Evolutionary conservation across 2,113 vertebrate genomes (phyloP), one percentile per base, ranked within the genome.

Genomic region (Syngnathoides biaculeatus): DNA sequence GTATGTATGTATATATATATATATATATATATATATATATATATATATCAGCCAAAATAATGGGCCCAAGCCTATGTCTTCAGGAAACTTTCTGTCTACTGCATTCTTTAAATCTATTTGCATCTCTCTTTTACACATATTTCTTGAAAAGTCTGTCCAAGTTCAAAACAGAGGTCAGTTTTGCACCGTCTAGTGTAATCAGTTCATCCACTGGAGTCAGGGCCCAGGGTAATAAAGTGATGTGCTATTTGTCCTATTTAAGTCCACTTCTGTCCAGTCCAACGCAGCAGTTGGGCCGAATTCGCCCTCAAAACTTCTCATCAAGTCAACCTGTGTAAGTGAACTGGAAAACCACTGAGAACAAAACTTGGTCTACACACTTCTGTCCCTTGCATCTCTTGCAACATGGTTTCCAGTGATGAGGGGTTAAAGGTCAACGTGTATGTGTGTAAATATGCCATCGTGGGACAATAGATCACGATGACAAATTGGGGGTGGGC

Each of bases 371-470:
- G 68, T 79, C 77, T 83, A 76, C 67, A 75, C 39, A 76, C 77
- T 60, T 69, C 48, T 55, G 56, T 19, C 27, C 7, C 62, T 45
- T 58, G 52, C 40, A 42, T 39, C 38, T 62, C 73, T 77, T 74
- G 64, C n/a, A 64, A 59, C 69, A 64, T 85, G 87, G 38, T 61
- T 59, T 73, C 47, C 68, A 22, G 52, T 30, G 87, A 86, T 83
- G 86, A 85, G 69, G 75, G 74, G 80, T 81, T 57, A 77, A 65
- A 80, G 69, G 67, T 69, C 22, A 13, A 12, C 5, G 53, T 38
- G 26, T 53, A 65, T 53, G 57, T 11, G 60, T 56, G 26, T 57
- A 42, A 30, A 52, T 27, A 64, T 52, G 70, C 59, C 66, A 78
- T 67, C 72, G 71, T 22, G 45, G 62, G 64, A 65, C 68, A 39